phyloP scores from a whole-genome alignment of 1,140 invertebrate species.

The Cyphomyrmex costatus region DNA sequence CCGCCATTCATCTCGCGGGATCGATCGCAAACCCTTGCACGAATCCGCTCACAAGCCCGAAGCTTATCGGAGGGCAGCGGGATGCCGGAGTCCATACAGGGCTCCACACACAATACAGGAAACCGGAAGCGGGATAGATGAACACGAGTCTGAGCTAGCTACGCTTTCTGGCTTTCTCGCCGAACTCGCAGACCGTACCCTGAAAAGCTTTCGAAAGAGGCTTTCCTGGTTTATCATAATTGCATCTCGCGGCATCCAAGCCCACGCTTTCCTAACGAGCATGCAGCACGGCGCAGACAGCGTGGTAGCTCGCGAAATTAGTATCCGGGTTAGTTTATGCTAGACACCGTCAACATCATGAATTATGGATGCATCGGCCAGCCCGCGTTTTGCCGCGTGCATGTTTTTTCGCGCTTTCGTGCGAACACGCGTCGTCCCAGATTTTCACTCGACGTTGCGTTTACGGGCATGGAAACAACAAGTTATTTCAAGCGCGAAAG shows the following conservation, averaged over 20 bases:
- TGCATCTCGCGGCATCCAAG: conserved; percentile 78
- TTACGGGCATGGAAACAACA: neutral
- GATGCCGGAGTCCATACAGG: neutral
- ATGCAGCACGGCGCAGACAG: neutral
- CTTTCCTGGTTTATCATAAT: conserved; percentile 83
- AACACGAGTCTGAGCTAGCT: conserved; percentile 58
- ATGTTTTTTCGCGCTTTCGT: conserved; percentile 34
- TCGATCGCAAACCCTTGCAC: conserved; percentile 55
- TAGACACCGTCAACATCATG: neutral
- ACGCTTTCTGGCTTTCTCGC: conserved; percentile 42
- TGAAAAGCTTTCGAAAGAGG: conserved; percentile 79
- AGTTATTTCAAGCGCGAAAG: neutral
- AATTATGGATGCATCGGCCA: conserved; percentile 52
- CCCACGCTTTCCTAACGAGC: conserved; percentile 64
- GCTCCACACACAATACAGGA: conserved; percentile 46
- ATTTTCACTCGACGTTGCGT: neutral
- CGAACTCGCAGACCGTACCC: conserved; percentile 10
- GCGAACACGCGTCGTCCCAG: neutral
- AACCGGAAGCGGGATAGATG: conserved; percentile 74
- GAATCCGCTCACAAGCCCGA: conserved; percentile 22
- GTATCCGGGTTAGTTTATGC: conserved; percentile 48
- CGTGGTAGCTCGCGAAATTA: conserved; percentile 63
- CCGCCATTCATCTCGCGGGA: conserved; percentile 51
- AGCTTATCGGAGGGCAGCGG: conserved; percentile 60
- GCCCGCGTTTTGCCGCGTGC: neutral